A percentile compares a stretch with the other conserved stretches of the same genome.
Conservation (phyloP, 2,888 invertebrate species). For the Theretra japonica region DNA sequence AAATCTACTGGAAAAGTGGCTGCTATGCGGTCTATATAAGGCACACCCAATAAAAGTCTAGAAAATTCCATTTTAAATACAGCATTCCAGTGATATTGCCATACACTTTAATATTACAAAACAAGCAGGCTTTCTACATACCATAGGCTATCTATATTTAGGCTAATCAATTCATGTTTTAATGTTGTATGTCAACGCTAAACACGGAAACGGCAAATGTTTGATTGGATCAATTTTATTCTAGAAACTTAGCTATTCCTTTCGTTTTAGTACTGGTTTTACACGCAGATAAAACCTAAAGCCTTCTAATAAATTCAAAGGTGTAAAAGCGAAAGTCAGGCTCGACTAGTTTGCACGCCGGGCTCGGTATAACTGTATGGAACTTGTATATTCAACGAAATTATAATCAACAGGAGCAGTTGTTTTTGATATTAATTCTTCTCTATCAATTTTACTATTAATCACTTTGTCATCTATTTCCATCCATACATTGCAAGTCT, state of each 20-base stretch:
- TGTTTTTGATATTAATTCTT: not conserved
- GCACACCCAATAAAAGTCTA: slow-evolving; percentile 22
- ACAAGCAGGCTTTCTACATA: slow-evolving; percentile 16
- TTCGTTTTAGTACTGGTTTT: slow-evolving; percentile 19
- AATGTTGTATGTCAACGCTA: slow-evolving; percentile 25
- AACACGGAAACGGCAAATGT: slow-evolving; percentile 11
- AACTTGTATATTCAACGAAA: not conserved
- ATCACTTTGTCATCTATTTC: no score
- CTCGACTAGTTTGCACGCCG: not conserved
- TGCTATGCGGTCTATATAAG: slow-evolving; percentile 16
- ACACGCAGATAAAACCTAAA: slow-evolving; percentile 16
- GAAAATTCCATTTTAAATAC: slow-evolving; percentile 22
- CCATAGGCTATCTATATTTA: slow-evolving; percentile 21
- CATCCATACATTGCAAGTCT: no score
- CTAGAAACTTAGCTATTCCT: slow-evolving; percentile 25
- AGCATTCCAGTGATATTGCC: slow-evolving; percentile 13
- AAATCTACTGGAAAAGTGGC: slow-evolving; percentile 12
- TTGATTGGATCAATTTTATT: slow-evolving; percentile 26
- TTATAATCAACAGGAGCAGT: not conserved
- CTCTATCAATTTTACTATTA: not conserved
- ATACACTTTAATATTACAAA: slow-evolving; percentile 13
- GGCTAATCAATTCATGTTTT: slow-evolving; percentile 29
- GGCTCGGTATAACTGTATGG: not conserved
- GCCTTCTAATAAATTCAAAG: slow-evolving; percentile 24
- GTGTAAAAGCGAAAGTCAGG: slow-evolving; percentile 21